Conservation (phyloP, 2,113 vertebrate species). For the Salvelinus sp. region DNA sequence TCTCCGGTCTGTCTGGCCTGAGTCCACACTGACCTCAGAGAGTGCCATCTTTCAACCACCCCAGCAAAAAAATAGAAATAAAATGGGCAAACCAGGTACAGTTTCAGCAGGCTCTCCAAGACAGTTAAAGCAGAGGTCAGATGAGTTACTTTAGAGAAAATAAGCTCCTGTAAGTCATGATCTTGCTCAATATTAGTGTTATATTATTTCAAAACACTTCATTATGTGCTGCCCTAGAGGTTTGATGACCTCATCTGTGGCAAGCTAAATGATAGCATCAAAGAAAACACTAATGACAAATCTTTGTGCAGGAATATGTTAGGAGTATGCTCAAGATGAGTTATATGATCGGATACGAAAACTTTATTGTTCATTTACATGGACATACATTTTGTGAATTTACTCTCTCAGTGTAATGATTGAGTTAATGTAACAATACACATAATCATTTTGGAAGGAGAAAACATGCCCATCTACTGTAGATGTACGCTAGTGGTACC, state of each 20-base stretch:
- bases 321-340: no score
- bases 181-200: neutral
- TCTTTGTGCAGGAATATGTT: no score
- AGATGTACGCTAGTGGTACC: neutral
- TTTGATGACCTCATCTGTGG: neutral
- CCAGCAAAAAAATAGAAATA: neutral
- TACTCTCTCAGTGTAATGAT: no score
- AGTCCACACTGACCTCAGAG: neutral
- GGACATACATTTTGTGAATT: no score
- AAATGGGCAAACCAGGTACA: neutral
- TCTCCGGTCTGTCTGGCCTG: slow-evolving; percentile 22
- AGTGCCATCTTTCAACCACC: neutral
- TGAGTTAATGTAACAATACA: no score
- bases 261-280: neutral
- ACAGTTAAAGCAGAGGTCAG: neutral
- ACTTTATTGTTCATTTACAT: no score
- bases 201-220: neutral
- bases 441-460: neutral
- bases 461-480: neutral
- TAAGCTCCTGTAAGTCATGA: neutral
- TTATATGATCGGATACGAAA: no score
- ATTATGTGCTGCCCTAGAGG: neutral
- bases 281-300: no score
- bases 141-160: neutral
- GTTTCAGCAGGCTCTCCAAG: neutral